These are phyloP conservation scores for Palythoa grandis DNA, from an alignment of 92 coral and sea anemone genomes.

Conservation along the genomic window DNA sequence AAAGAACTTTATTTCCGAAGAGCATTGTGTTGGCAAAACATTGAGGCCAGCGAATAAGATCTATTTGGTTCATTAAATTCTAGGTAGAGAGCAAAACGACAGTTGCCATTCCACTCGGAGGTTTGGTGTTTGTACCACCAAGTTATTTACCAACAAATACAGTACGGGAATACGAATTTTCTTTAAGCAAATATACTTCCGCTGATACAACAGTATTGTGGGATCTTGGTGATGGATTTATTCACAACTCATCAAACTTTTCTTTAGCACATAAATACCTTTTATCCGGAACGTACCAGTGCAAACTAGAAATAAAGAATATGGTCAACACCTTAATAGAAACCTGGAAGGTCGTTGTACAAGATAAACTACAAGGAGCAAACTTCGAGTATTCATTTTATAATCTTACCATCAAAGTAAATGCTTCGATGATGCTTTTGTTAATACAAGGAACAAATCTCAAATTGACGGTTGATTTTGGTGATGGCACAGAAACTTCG, in stretches of 20 bases:
- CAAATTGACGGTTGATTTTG: neutral
- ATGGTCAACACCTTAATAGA: neutral
- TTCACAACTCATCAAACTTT: conserved; percentile 1
- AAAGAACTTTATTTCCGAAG: too few relatives aligned
- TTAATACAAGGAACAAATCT: conserved; percentile 26
- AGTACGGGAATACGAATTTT: neutral
- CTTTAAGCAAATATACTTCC: neutral
- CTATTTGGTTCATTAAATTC: neutral
- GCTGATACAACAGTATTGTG: conserved; percentile 8
- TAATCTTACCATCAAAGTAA: neutral
- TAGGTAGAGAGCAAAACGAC: neutral
- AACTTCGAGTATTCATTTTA: neutral
- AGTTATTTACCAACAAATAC: conserved; percentile 21
- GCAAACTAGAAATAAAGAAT: neutral
- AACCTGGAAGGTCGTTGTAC: conserved; percentile 20
- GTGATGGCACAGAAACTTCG: neutral
- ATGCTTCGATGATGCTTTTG: neutral
- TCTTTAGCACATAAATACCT: neutral
- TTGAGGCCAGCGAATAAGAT: too few relatives aligned
- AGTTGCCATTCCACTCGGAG: conserved; percentile 20
- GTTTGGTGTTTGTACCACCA: neutral
- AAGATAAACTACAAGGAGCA: conserved; percentile 15
- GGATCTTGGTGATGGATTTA: conserved; percentile 38
- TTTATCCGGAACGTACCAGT: neutral
- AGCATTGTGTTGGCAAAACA: too few relatives aligned